Evolutionary conservation across 2,113 vertebrate species (phyloP).

Genomic region (Leucopsar rothschildi): DNA sequence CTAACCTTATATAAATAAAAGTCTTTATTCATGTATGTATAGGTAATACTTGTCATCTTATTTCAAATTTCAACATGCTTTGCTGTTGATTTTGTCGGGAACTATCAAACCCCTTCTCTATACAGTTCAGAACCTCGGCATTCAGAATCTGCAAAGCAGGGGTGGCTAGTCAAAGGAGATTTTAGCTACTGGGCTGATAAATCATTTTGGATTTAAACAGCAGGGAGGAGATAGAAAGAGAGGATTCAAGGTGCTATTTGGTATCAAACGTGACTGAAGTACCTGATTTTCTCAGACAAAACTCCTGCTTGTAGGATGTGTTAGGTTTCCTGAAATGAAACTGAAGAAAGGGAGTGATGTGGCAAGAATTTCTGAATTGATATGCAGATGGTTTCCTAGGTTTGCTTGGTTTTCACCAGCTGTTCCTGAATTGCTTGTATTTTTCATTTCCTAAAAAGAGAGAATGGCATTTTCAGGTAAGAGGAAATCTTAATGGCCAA

Average conservation of each 20-base stretch:
- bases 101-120: background rate
- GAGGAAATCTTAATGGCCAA: background rate
- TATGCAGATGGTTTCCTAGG: background rate
- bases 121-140: background rate
- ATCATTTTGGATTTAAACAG: background rate
- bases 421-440: background rate
- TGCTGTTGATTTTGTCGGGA: background rate
- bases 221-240: background rate
- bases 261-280: background rate
- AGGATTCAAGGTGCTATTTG: background rate
- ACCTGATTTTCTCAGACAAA: background rate
- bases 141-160: background rate
- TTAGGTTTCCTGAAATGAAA: background rate
- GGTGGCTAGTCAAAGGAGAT: background rate
- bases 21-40: background rate
- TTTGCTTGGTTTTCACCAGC: background rate
- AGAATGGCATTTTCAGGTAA: constrained; percentile 2
- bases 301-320: background rate
- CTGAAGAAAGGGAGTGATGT: background rate
- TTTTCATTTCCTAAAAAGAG: background rate
- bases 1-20: constrained; percentile 32
- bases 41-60: constrained; percentile 19
- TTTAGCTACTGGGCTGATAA: background rate
- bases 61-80: constrained; percentile 8
- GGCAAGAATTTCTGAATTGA: background rate